Conservation (phyloP, 2,888 invertebrate genomes). For the Nasonovia ribisnigri region DNA sequence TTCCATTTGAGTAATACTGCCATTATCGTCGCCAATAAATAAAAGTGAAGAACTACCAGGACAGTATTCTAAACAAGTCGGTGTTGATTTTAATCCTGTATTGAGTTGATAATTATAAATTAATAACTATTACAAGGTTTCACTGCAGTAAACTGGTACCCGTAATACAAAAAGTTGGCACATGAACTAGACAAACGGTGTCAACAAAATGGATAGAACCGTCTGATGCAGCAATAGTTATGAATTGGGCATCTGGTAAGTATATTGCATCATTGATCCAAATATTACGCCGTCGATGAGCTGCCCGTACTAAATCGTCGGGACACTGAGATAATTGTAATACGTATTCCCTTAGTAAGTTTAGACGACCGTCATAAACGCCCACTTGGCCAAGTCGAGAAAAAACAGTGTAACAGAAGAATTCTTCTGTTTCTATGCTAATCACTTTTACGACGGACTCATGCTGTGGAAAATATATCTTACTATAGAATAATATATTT, state of each 20-base stretch:
- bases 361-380: slow-evolving; percentile 74
- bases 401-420: slow-evolving; percentile 76
- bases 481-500: not conserved
- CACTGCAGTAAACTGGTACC: slow-evolving; percentile 69
- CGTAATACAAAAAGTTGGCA: slow-evolving; percentile 74
- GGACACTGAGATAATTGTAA: slow-evolving; percentile 60
- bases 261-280: slow-evolving; percentile 78
- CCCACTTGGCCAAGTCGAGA: slow-evolving; percentile 76
- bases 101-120: slow-evolving; percentile 60
- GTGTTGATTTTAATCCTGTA: slow-evolving; percentile 69
- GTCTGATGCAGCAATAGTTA: slow-evolving; percentile 75
- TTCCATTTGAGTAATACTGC: slow-evolving; percentile 72
- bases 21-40: slow-evolving; percentile 74
- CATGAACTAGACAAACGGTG: slow-evolving; percentile 75
- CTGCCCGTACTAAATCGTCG: slow-evolving; percentile 6
- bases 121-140: not conserved
- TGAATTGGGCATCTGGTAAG: slow-evolving; percentile 73
- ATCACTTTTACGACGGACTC: slow-evolving; percentile 76
- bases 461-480: slow-evolving; percentile 71
- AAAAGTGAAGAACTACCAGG: slow-evolving; percentile 71
- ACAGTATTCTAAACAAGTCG: slow-evolving; percentile 72
- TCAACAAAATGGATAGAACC: slow-evolving; percentile 76
- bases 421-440: slow-evolving; percentile 73
- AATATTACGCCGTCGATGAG: slow-evolving; percentile 40
- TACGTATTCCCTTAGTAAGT: slow-evolving; percentile 69